Evolutionary conservation across 2,888 invertebrate species (phyloP).

Genomic region (Yponomeuta plumbellus): DNA sequence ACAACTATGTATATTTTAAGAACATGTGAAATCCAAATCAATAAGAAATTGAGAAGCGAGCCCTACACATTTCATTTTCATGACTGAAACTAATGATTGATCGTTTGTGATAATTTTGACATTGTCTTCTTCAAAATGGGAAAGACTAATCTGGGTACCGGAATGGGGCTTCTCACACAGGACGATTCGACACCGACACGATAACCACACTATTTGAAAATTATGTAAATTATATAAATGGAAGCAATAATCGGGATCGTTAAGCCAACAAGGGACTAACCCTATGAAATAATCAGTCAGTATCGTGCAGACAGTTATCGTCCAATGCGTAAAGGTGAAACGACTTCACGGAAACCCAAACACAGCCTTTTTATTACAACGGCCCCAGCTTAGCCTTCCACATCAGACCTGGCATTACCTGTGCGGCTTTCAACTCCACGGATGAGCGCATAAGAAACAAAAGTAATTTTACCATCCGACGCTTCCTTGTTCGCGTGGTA

Average conservation of each 20-base stretch:
- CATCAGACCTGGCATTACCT: slow-evolving; percentile 21
- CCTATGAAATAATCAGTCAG: background rate
- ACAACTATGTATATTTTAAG: no score
- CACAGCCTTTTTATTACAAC: background rate
- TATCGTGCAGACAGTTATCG: background rate
- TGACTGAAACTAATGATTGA: background rate
- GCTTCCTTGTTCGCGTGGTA: slow-evolving; percentile 31
- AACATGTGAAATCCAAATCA: no score
- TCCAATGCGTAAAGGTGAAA: background rate
- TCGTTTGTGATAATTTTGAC: background rate
- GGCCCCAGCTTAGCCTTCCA: slow-evolving; percentile 2
- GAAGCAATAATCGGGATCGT: no score
- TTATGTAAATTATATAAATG: no score
- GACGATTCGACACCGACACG: background rate
- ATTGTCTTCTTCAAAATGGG: background rate
- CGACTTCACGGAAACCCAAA: background rate
- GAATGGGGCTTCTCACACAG: background rate
- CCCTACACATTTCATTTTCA: background rate
- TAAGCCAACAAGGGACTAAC: no score
- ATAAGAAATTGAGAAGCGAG: background rate
- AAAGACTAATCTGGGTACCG: background rate
- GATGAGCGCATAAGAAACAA: slow-evolving; percentile 15
- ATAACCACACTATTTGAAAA: background rate
- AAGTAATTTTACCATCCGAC: slow-evolving; percentile 26
- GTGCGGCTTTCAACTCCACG: slow-evolving; percentile 26